These are phyloP conservation scores for Enoplolaimus lenunculus DNA, from an alignment of 2,888 invertebrate species.

Conservation along the genomic window DNA sequence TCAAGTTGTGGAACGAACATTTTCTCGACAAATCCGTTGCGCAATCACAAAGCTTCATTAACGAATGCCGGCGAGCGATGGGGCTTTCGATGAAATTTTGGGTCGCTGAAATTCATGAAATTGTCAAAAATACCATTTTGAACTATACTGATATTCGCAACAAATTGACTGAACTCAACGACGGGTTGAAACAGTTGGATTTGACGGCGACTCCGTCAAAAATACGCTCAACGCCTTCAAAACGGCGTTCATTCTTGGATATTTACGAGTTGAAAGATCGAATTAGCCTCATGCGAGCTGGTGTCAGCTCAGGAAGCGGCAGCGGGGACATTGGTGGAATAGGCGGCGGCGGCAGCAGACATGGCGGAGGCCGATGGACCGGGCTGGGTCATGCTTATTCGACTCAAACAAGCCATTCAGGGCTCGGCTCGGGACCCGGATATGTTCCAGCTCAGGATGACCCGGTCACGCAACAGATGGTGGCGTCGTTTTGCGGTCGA, in stretches of 20 bases:
- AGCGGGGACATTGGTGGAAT: no score
- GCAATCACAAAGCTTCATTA: constrained; percentile 39
- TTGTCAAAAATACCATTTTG: constrained; percentile 39
- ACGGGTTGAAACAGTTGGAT: constrained; percentile 38
- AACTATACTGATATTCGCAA: constrained; percentile 38
- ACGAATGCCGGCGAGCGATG: constrained; percentile 38
- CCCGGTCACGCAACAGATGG: constrained; percentile 36
- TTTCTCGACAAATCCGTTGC: constrained; percentile 38
- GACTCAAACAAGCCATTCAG: constrained; percentile 26
- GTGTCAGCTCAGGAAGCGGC: neutral
- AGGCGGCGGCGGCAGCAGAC: neutral
- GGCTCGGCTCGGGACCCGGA: constrained; percentile 37
- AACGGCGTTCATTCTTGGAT: constrained; percentile 37
- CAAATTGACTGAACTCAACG: constrained; percentile 38
- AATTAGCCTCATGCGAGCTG: constrained; percentile 16
- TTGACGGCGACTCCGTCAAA: constrained; percentile 40
- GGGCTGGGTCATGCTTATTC: neutral
- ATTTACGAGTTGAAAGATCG: constrained; percentile 35
- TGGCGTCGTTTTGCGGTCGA: constrained; percentile 39
- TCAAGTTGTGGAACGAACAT: constrained; percentile 39
- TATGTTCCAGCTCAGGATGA: neutral
- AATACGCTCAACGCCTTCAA: constrained; percentile 38
- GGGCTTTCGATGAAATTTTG: constrained; percentile 41
- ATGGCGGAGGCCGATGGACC: neutral
- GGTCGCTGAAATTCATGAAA: constrained; percentile 41